phyloP scores from a whole-genome alignment of 2,797 vertebrate species.

The Danio albolineatus region DNA sequence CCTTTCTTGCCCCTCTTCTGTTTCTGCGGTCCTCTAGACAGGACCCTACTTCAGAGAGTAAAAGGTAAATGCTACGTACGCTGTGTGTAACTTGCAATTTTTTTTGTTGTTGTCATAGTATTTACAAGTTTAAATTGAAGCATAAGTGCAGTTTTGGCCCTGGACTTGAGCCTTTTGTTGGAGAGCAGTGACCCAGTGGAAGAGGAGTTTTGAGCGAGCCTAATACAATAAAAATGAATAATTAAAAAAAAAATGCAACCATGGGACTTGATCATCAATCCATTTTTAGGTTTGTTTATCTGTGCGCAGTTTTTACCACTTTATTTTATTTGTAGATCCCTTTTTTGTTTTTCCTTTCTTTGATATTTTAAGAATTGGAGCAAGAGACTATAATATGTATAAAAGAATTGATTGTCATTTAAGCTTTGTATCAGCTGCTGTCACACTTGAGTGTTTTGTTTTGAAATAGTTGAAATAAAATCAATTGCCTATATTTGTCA shows the following conservation, averaged over 20 bases:
- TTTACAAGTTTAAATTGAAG: constrained; percentile 97
- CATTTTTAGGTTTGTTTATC: constrained; percentile 80
- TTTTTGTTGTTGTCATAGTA: constrained; percentile 84
- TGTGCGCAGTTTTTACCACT: constrained; percentile 90
- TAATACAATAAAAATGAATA: constrained; percentile 38
- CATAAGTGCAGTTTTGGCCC: constrained; percentile 73
- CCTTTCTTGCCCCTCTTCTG: constrained; percentile 30
- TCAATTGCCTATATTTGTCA: constrained; percentile 87
- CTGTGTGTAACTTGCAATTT: constrained; percentile 89
- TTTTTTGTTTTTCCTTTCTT: constrained; percentile 75
- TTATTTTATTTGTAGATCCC: constrained; percentile 87
- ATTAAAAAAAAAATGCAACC: constrained; percentile 45
- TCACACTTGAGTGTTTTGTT: constrained; percentile 85
- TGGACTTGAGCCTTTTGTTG: constrained; percentile 56
- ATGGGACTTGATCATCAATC: constrained; percentile 66
- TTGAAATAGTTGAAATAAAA: constrained; percentile 81
- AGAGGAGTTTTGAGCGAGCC: constrained; percentile 36
- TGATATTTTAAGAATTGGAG: constrained; percentile 88
- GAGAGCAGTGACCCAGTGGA: constrained; percentile 14
- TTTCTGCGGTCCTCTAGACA: constrained; percentile 73
- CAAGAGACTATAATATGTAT: constrained; percentile 82
- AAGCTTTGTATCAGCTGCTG: constrained; percentile 89
- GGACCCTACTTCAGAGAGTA: constrained; percentile 78
- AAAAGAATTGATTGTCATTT: constrained; percentile 83
- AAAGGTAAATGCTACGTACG: constrained; percentile 82